Evolutionary conservation across 2,888 invertebrate species (phyloP).

Genomic region (Frankliniella fusca): DNA sequence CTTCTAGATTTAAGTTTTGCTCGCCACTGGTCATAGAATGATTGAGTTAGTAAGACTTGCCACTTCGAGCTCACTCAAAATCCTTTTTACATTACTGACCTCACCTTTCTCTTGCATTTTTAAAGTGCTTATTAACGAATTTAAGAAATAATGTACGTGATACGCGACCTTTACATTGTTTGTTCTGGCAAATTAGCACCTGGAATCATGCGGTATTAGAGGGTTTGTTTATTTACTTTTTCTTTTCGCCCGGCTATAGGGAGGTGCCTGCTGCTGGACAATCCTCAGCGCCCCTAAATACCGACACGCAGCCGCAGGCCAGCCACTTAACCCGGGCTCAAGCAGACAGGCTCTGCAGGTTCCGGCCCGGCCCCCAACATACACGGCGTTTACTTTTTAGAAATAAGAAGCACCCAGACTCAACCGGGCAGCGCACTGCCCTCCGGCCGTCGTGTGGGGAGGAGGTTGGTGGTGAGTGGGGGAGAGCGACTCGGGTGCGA

Average conservation of each 20-base stretch:
- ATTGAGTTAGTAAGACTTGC: too few species aligned
- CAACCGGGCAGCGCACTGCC: background rate
- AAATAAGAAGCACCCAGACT: background rate
- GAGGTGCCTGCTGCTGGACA: background rate
- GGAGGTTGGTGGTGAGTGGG: background rate
- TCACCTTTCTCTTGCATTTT: too few species aligned
- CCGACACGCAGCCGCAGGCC: slow-evolving; percentile 2
- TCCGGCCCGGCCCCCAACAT: background rate
- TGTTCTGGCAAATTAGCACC: too few species aligned
- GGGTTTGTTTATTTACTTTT: too few species aligned
- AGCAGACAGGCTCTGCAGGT: background rate
- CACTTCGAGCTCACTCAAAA: too few species aligned
- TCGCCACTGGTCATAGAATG: too few species aligned
- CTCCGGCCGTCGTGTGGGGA: background rate
- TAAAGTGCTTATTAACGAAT: too few species aligned
- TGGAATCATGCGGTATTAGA: too few species aligned
- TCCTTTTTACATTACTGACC: too few species aligned
- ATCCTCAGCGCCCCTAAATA: slow-evolving; percentile 7
- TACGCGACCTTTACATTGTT: too few species aligned
- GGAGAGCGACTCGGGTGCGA: background rate
- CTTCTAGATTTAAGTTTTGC: background rate
- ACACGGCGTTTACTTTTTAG: slow-evolving; percentile 17
- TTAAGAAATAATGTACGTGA: too few species aligned
- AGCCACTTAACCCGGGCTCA: background rate
- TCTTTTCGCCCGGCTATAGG: too few species aligned